Evolutionary conservation across 2,797 vertebrate genomes (phyloP).

Genomic region (Acrossocheilus wenchowensis): DNA sequence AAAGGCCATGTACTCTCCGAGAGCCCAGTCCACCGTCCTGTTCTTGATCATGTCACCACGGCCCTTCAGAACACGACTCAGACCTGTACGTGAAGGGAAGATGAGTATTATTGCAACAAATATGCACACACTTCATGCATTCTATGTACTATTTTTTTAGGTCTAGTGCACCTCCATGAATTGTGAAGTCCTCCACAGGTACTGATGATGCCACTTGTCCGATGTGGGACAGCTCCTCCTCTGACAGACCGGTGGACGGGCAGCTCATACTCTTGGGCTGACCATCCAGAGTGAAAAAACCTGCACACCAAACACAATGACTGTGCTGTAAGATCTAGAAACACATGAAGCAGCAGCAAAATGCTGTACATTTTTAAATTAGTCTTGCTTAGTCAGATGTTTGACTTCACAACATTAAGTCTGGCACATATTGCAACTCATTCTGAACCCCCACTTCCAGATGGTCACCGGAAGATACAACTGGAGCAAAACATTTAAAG

Average conservation of each 20-base stretch:
- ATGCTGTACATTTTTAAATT: neutral
- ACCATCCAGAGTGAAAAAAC: constrained; percentile 89
- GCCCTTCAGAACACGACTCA: constrained; percentile 86
- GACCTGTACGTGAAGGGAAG: constrained; percentile 63
- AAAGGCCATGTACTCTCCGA: constrained; percentile 90
- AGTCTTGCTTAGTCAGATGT: neutral
- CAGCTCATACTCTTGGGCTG: constrained; percentile 89
- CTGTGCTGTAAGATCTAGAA: neutral
- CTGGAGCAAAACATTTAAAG: neutral
- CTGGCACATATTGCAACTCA: neutral
- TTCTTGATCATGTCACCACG: constrained; percentile 85
- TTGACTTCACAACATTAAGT: neutral
- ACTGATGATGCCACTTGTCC: constrained; percentile 88
- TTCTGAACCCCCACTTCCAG: neutral
- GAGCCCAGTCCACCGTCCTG: constrained; percentile 87
- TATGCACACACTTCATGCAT: too few relatives aligned
- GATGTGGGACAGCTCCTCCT: constrained; percentile 83
- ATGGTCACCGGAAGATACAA: neutral
- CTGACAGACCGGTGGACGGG: constrained; percentile 84
- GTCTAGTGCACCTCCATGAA: constrained; percentile 81
- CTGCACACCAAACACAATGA: constrained; percentile 63
- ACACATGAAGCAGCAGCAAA: neutral
- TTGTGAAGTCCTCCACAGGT: constrained; percentile 89
- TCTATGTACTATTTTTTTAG: constrained; percentile 72
- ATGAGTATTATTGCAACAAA: neutral